Evolutionary conservation across 2,797 vertebrate genomes (phyloP).

Genomic region (Coracias cyanogaster): DNA sequence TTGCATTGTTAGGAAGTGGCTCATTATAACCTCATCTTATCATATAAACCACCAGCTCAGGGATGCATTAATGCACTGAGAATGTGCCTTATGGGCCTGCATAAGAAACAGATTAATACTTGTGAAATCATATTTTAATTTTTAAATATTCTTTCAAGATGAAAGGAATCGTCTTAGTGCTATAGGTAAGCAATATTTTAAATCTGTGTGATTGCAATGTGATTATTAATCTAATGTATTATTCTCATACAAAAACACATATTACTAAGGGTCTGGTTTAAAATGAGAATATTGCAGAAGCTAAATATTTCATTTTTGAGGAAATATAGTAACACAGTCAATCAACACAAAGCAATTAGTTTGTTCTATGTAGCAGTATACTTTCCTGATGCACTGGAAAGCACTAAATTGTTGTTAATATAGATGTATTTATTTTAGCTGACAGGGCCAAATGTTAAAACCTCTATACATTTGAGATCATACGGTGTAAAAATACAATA

Average conservation of each 20-base stretch:
- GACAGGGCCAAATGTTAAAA: not conserved
- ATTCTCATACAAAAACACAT: constrained; percentile 64
- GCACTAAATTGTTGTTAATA: not conserved
- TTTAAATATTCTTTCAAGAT: constrained; percentile 71
- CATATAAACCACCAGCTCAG: constrained; percentile 36
- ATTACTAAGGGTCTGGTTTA: constrained; percentile 38
- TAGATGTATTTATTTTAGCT: not conserved
- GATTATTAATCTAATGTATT: constrained; percentile 75
- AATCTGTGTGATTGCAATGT: constrained; percentile 65
- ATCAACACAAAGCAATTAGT: not conserved
- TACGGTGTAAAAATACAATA: not conserved
- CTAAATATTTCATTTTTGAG: not conserved
- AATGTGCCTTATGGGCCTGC: constrained; percentile 49
- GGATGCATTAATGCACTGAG: constrained; percentile 55
- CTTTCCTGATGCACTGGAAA: not conserved
- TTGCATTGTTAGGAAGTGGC: constrained; percentile 42
- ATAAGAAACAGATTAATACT: constrained; percentile 64
- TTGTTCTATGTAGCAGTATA: not conserved
- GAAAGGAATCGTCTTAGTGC: constrained; percentile 39
- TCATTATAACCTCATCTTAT: constrained; percentile 64
- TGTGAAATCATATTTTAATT: constrained; percentile 68
- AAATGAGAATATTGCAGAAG: constrained; percentile 17
- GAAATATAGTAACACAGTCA: not conserved
- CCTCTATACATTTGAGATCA: not conserved
- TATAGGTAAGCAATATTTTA: constrained; percentile 60